Evolutionary conservation across 2,888 invertebrate species (phyloP).

Genomic region (Agriopis marginaria): DNA sequence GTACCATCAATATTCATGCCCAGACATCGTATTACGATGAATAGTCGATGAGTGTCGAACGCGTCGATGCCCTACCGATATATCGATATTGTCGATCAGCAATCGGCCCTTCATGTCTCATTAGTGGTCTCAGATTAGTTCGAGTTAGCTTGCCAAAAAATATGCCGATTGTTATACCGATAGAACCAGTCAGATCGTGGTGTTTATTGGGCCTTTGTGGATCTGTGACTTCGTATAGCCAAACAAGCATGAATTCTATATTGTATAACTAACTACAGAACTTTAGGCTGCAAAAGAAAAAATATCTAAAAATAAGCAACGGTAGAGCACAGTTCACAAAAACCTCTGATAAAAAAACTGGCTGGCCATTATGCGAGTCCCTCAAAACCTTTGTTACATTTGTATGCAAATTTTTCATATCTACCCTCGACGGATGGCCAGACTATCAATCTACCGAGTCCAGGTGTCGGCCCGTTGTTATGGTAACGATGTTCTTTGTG

Average conservation of each 20-base stretch:
- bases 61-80: constrained; percentile 41
- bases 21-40: constrained; percentile 66
- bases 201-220: neutral
- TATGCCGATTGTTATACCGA: neutral
- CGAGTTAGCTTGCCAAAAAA: constrained; percentile 1
- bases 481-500: constrained; percentile 61
- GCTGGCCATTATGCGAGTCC: constrained; percentile 59
- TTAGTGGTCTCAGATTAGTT: constrained; percentile 23
- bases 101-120: constrained; percentile 31
- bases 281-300: constrained; percentile 14
- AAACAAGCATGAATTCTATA: neutral
- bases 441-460: constrained; percentile 64
- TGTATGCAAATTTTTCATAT: constrained; percentile 77
- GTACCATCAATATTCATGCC: constrained; percentile 78
- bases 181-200: neutral
- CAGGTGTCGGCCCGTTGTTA: constrained; percentile 71
- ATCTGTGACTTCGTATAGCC: neutral
- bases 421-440: constrained; percentile 57
- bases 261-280: neutral
- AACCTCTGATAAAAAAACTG: constrained; percentile 50
- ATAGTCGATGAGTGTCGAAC: constrained; percentile 70
- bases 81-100: constrained; percentile 42
- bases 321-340: constrained; percentile 33
- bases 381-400: constrained; percentile 63
- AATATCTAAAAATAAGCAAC: constrained; percentile 36